phyloP scores from a whole-genome alignment of 2,888 invertebrate genomes.

The Calephelis perditalis region DNA sequence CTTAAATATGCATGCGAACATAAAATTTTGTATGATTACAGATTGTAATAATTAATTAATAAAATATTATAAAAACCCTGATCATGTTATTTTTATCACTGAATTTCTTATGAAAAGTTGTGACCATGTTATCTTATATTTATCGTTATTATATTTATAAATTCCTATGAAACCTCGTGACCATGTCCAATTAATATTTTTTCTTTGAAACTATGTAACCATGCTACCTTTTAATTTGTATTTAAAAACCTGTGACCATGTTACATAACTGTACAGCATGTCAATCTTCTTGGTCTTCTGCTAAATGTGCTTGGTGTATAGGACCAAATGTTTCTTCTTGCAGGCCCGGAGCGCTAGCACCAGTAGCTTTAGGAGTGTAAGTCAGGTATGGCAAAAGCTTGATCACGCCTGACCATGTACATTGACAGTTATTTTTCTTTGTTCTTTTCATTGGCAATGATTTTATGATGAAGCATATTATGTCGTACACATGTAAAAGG shows the following conservation, averaged over 20 bases:
- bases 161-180: too few relatives aligned
- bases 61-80: slow-evolving; percentile 2
- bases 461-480: slow-evolving; percentile 35
- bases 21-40: too few relatives aligned
- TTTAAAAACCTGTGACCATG: slow-evolving; percentile 25
- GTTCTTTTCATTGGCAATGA: slow-evolving; percentile 52
- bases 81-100: slow-evolving; percentile 1
- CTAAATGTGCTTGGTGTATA: slow-evolving; percentile 76
- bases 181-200: too few relatives aligned
- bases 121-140: slow-evolving; percentile 28
- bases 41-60: too few relatives aligned
- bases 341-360: slow-evolving; percentile 93
- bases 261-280: slow-evolving; percentile 48
- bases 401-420: slow-evolving; percentile 56
- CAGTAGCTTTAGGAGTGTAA: slow-evolving; percentile 93
- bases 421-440: slow-evolving; percentile 45
- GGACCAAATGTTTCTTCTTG: slow-evolving; percentile 78
- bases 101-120: slow-evolving; percentile 10
- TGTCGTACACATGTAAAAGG: too few relatives aligned
- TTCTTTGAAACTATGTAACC: too few relatives aligned
- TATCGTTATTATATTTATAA: too few relatives aligned
- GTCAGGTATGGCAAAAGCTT: slow-evolving; percentile 82
- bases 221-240: too few relatives aligned
- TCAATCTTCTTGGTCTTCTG: slow-evolving; percentile 67
- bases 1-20: too few relatives aligned